Percentiles rank a stretch among this genome's conserved stretches.
These are phyloP conservation scores for Yponomeuta cagnagella DNA, from an alignment of 2,888 invertebrate genomes.

Conservation along the genomic window DNA sequence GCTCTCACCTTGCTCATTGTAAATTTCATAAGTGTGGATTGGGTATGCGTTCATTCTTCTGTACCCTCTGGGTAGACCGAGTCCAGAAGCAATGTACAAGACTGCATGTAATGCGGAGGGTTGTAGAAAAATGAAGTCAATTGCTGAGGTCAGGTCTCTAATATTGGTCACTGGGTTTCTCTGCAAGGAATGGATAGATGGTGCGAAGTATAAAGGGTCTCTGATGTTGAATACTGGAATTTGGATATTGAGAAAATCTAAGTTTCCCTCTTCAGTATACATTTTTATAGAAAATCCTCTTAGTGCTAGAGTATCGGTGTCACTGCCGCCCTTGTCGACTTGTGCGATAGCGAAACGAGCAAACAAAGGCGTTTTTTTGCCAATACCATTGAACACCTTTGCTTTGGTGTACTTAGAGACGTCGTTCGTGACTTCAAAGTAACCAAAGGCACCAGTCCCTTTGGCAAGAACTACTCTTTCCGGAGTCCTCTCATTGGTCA, in stretches of 20 bases:
- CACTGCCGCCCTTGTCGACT: conserved; percentile 79
- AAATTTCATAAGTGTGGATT: conserved; percentile 57
- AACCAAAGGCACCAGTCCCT: conserved; percentile 88
- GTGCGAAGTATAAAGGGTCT: conserved; percentile 71
- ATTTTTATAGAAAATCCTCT: conserved; percentile 61
- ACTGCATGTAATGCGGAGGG: conserved; percentile 64
- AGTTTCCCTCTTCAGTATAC: conserved; percentile 41
- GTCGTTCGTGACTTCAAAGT: conserved; percentile 88
- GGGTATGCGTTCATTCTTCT: conserved; percentile 74
- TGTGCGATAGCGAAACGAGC: conserved; percentile 75
- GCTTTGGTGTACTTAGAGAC: conserved; percentile 78
- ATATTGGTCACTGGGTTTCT: conserved; percentile 72
- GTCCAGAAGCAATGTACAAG: conserved; percentile 62
- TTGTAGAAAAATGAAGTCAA: conserved; percentile 67
- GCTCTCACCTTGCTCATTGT: conserved; percentile 51
- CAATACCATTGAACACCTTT: conserved; percentile 73
- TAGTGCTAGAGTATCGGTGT: conserved; percentile 51
- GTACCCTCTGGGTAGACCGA: conserved; percentile 71
- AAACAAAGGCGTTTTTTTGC: conserved; percentile 75
- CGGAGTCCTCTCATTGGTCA: conserved; percentile 89
- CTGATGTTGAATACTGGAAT: conserved; percentile 74
- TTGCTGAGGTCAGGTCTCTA: conserved; percentile 42
- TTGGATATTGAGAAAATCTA: conserved; percentile 55
- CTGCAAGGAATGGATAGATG: conserved; percentile 70
- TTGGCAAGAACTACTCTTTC: conserved; percentile 95